Percentiles rank a stretch among this genome's conserved stretches.
These are phyloP conservation scores for Scomberomorus guttatus DNA, from an alignment of 2,797 vertebrate genomes.

Conservation along the genomic window DNA sequence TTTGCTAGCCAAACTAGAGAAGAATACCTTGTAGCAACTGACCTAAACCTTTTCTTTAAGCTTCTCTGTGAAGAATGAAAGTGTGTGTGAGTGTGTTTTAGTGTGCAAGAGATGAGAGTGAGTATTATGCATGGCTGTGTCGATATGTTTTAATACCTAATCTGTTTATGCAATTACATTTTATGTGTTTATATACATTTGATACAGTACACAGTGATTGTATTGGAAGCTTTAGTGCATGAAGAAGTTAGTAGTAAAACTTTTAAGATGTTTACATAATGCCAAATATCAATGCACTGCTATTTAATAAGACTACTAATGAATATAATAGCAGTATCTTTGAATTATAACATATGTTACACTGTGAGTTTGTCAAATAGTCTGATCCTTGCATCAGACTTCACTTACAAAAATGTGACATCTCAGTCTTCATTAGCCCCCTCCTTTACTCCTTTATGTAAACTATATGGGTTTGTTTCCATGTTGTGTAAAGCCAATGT, in stretches of 20 bases:
- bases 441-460: not conserved
- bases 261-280: conserved; percentile 87
- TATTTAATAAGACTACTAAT: conserved; percentile 70
- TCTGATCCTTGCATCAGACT: conserved; percentile 38
- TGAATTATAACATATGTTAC: conserved; percentile 63
- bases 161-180: conserved; percentile 71
- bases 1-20: conserved; percentile 72
- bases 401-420: conserved; percentile 58
- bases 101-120: conserved; percentile 64
- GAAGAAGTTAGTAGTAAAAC: conserved; percentile 84
- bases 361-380: conserved; percentile 64
- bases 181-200: conserved; percentile 73
- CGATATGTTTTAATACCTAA: conserved; percentile 64
- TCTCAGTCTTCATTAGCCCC: conserved; percentile 45
- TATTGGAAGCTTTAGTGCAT: conserved; percentile 82
- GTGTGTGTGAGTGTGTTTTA: conserved; percentile 44
- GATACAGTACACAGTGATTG: conserved; percentile 76
- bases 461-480: conserved; percentile 27
- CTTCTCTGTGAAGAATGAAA: conserved; percentile 77
- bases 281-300: conserved; percentile 85
- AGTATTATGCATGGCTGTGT: conserved; percentile 68
- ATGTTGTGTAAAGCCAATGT: conserved; percentile 52
- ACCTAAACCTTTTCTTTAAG: conserved; percentile 61
- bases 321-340: conserved; percentile 72
- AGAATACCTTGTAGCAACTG: conserved; percentile 61